phyloP scores from a whole-genome alignment of 2,888 invertebrate genomes.

The Mycalesis mineus region DNA sequence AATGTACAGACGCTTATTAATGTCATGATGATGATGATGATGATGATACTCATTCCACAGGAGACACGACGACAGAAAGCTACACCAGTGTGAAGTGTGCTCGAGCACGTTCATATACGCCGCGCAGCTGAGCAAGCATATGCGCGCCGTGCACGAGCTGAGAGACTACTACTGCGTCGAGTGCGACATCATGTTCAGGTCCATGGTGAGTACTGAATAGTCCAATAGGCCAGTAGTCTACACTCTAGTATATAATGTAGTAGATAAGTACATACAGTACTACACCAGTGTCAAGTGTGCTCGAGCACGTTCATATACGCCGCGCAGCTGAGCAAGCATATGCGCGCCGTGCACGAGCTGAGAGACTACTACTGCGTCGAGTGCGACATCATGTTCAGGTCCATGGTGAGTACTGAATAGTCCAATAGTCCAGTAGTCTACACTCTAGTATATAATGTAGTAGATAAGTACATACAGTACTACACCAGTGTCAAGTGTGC shows the following conservation, averaged over 20 bases:
- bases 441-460: conserved; percentile 34
- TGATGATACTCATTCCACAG: conserved; percentile 39
- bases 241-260: conserved; percentile 34
- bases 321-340: conserved; percentile 52
- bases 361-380: too few relatives aligned
- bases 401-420: too few relatives aligned
- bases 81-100: conserved; percentile 51
- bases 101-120: conserved; percentile 53
- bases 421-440: too few relatives aligned
- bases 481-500: conserved; percentile 51
- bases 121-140: conserved; percentile 52
- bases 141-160: conserved; percentile 46
- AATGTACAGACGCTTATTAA: too few relatives aligned
- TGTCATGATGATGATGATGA: too few relatives aligned
- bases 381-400: too few relatives aligned
- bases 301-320: conserved; percentile 53
- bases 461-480: conserved; percentile 58
- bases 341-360: conserved; percentile 45
- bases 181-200: conserved; percentile 61
- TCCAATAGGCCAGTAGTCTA: background rate
- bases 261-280: conserved; percentile 58
- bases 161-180: conserved; percentile 68
- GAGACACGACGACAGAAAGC: conserved; percentile 58
- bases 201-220: conserved; percentile 41
- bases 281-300: conserved; percentile 51